Evolutionary conservation across 1,140 invertebrate species (phyloP).

Genomic region (Manduca sexta): DNA sequence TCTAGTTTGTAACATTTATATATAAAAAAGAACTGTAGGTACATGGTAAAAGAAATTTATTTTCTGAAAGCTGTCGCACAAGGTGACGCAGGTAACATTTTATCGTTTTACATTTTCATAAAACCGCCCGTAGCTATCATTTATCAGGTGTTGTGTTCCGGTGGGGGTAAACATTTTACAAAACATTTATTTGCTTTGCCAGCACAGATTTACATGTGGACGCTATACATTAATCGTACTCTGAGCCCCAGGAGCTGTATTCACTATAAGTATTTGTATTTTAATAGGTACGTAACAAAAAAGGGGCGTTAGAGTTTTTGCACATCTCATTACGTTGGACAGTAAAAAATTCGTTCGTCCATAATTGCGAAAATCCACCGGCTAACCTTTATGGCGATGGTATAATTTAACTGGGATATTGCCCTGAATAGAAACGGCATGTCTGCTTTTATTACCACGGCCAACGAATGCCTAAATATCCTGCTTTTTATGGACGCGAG

Average conservation of each 20-base stretch:
- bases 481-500: conserved; percentile 15
- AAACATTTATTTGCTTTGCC: conserved; percentile 53
- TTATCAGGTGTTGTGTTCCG: conserved; percentile 56
- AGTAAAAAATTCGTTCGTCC: conserved; percentile 30
- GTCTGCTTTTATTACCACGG: conserved; percentile 24
- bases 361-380: conserved; percentile 32
- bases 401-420: conserved; percentile 36
- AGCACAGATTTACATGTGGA: conserved; percentile 50
- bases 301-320: conserved; percentile 23
- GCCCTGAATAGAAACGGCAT: conserved; percentile 29
- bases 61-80: conserved; percentile 5
- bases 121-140: conserved; percentile 55
- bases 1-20: too few relatives aligned
- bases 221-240: conserved; percentile 40
- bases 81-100: conserved; percentile 38
- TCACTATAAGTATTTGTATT: conserved; percentile 20
- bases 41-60: too few relatives aligned
- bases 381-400: conserved; percentile 30
- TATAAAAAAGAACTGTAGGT: too few relatives aligned
- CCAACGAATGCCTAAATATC: conserved; percentile 14
- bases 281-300: conserved; percentile 12
- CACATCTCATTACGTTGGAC: conserved; percentile 27
- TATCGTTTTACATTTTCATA: conserved; percentile 53
- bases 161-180: conserved; percentile 52
- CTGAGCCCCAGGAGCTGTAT: conserved; percentile 27